Evolutionary conservation across 2,113 vertebrate genomes (phyloP).

Genomic region (Myanophis thanlyinensis): DNA sequence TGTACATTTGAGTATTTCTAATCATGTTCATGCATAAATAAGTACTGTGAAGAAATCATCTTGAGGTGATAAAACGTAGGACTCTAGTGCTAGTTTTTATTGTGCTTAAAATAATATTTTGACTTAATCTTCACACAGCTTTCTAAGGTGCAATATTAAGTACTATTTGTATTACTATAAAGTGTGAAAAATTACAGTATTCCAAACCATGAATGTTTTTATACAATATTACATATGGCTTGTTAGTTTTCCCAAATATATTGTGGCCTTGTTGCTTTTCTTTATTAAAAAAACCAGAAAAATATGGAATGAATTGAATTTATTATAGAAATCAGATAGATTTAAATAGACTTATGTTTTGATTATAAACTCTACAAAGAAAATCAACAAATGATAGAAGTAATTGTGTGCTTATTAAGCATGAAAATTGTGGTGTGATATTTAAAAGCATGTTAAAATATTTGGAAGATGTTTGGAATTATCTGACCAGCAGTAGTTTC

Average conservation of each 20-base stretch:
- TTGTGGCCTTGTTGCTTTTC: neutral
- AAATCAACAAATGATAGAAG: constrained; percentile 29
- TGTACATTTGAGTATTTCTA: neutral
- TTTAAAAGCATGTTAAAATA: neutral
- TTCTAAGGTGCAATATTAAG: neutral
- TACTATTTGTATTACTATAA: neutral
- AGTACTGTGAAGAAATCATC: neutral
- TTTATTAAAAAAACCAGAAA: neutral
- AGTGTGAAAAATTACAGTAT: neutral
- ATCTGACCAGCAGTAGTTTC: constrained; percentile 25
- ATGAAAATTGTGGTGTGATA: constrained; percentile 8
- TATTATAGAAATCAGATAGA: constrained; percentile 2
- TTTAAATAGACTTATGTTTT: constrained; percentile 26
- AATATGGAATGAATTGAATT: neutral
- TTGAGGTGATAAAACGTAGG: neutral
- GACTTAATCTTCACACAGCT: neutral
- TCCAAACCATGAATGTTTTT: neutral
- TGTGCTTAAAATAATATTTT: neutral
- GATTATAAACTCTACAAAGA: constrained; percentile 5
- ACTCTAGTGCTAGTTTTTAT: neutral
- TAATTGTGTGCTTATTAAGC: constrained; percentile 12
- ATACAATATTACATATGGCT: neutral
- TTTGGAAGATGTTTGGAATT: neutral
- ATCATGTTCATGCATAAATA: neutral
- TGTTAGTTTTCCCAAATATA: neutral